phyloP scores from a whole-genome alignment of 2,797 vertebrate species.

The Paramormyrops hopkinsi region DNA sequence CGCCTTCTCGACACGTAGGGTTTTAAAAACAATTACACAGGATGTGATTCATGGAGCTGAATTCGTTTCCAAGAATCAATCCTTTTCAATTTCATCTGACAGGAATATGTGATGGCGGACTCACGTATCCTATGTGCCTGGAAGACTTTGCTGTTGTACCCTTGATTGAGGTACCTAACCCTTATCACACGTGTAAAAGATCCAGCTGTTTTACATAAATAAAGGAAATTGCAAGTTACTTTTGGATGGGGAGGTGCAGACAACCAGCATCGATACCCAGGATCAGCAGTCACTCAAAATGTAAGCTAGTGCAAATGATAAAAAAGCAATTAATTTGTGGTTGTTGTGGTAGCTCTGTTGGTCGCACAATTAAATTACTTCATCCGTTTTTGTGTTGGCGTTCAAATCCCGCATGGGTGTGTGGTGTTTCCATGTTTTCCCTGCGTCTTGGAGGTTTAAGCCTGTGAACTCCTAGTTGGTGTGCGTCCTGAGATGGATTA shows the following conservation, averaged over 20 bases:
- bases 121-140: neutral
- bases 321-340: neutral
- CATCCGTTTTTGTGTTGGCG: neutral
- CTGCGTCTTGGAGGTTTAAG: neutral
- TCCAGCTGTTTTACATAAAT: neutral
- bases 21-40: neutral
- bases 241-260: neutral
- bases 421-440: neutral
- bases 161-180: neutral
- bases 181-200: neutral
- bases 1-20: neutral
- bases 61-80: neutral
- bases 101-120: neutral
- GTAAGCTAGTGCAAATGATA: neutral
- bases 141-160: neutral
- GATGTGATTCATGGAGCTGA: neutral
- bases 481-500: neutral
- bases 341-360: neutral
- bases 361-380: neutral
- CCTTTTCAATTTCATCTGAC: neutral
- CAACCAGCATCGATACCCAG: neutral
- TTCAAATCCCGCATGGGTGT: neutral
- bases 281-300: neutral
- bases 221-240: neutral
- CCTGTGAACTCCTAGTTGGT: neutral